These are phyloP conservation scores for Pipa parva DNA, from an alignment of 2,113 vertebrate species.

Conservation along the genomic window DNA sequence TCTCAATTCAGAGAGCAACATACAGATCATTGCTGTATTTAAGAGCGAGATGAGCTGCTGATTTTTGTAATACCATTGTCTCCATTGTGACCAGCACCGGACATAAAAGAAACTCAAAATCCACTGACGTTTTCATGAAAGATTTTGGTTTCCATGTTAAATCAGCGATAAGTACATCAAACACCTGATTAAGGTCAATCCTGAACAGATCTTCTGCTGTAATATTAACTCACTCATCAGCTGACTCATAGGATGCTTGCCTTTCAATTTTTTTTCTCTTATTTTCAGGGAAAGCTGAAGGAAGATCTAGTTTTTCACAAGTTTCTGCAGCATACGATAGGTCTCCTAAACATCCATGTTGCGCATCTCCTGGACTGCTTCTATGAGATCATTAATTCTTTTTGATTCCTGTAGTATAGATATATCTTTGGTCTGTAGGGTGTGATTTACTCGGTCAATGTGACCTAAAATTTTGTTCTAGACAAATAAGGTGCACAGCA, in stretches of 20 bases:
- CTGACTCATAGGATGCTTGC: too few relatives aligned
- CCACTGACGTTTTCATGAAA: not conserved
- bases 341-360: too few relatives aligned
- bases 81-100: too few relatives aligned
- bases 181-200: not conserved
- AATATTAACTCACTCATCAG: not conserved
- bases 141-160: not conserved
- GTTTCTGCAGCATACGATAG: too few relatives aligned
- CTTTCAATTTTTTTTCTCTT: too few relatives aligned
- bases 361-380: too few relatives aligned
- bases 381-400: too few relatives aligned
- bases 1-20: not conserved
- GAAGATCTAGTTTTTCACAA: too few relatives aligned
- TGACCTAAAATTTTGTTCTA: slow-evolving; percentile 15
- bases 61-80: not conserved
- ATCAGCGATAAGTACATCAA: not conserved
- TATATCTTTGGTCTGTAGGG: too few relatives aligned
- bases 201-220: not conserved
- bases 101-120: too few relatives aligned
- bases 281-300: too few relatives aligned
- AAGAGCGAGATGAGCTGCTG: not conserved
- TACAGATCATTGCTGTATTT: not conserved
- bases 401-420: too few relatives aligned
- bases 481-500: slow-evolving; percentile 12
- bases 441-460: slow-evolving; percentile 32